phyloP scores from a whole-genome alignment of 2,797 vertebrate genomes.

The Harpagifer antarcticus region DNA sequence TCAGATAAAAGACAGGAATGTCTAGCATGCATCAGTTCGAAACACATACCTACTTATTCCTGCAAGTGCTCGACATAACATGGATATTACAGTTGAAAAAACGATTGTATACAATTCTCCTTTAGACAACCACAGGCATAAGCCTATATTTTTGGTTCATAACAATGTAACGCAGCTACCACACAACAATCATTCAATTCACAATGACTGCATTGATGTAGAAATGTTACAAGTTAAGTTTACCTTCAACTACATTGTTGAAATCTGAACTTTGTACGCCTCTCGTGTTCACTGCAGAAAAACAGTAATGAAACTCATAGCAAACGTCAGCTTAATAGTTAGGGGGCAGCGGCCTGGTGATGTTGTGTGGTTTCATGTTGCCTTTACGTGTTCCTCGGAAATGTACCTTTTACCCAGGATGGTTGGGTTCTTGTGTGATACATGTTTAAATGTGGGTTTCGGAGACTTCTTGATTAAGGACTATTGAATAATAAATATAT shows the following conservation, averaged over 20 bases:
- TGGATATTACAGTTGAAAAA: background rate
- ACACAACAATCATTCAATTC: background rate
- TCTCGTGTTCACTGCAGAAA: background rate
- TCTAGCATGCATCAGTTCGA: background rate
- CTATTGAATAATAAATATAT: background rate
- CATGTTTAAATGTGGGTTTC: background rate
- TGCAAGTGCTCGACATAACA: background rate
- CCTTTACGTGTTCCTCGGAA: conserved; percentile 35
- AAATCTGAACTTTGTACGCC: background rate
- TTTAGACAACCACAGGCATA: background rate
- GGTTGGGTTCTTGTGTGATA: background rate
- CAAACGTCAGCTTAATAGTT: conserved; percentile 16
- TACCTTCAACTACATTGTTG: background rate
- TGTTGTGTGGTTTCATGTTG: conserved; percentile 8
- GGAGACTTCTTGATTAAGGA: fast-evolving
- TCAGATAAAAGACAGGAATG: conserved; percentile 13
- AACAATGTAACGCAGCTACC: background rate
- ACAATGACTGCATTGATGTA: background rate
- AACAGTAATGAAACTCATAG: background rate
- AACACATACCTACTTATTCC: background rate
- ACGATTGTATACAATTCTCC: background rate
- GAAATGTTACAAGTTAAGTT: background rate
- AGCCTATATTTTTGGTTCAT: background rate
- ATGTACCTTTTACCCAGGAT: fast-evolving
- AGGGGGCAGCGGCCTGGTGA: background rate